Conservation (phyloP, 2,113 vertebrate genomes). For the Anseranas semipalmata region DNA sequence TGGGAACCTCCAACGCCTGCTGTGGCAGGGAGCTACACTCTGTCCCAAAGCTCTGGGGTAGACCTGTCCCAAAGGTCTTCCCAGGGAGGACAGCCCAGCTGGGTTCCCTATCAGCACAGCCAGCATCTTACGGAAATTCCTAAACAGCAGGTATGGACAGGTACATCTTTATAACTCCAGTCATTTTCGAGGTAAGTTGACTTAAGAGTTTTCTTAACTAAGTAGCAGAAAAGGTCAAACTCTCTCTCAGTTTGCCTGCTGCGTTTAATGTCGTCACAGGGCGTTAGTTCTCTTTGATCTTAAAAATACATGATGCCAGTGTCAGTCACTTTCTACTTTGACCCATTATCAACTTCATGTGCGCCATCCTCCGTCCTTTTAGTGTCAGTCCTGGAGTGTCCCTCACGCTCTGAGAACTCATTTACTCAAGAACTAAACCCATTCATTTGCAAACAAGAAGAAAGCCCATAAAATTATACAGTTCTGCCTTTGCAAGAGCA, state of each 20-base stretch:
- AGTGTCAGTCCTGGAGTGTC: background rate
- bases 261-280: background rate
- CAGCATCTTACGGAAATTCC: background rate
- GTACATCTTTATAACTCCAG: background rate
- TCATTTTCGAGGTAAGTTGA: background rate
- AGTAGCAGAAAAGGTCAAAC: background rate
- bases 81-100: background rate
- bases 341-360: background rate
- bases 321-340: background rate
- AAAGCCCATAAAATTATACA: background rate
- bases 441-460: constrained; percentile 26
- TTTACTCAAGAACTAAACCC: background rate
- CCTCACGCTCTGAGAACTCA: background rate
- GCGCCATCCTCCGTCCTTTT: background rate
- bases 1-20: background rate
- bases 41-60: background rate
- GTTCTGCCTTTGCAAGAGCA: background rate
- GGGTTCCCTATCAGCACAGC: background rate
- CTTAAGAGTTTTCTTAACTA: background rate
- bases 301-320: background rate
- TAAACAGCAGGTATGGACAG: background rate
- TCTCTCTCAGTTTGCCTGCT: background rate
- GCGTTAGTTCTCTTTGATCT: background rate
- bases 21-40: accelerated
- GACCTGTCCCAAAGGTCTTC: background rate